Evolutionary conservation across 2,797 vertebrate genomes (phyloP), one percentile per base, ranked within the genome.

Genomic region (Fringilla coelebs): DNA sequence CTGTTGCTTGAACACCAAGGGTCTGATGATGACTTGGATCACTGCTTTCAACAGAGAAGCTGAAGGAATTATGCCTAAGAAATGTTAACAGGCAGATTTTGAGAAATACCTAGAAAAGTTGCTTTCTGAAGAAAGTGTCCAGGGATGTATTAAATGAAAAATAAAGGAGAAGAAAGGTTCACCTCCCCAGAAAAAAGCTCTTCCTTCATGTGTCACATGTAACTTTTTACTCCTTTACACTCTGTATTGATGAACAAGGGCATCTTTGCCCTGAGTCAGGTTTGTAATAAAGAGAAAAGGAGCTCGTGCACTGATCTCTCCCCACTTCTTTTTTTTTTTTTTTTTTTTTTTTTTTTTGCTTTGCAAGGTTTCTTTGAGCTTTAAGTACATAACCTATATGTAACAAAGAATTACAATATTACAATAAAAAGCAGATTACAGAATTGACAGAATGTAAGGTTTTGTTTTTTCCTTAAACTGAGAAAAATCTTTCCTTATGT

Each of bases 91-190:
- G 12, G 73, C 17, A 78, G 45, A 58, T 60, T 81, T 95, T 85
- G 38, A 86, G 51, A 36, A 78, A n/a, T 21, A 77, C 32, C 20
- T 67, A 77, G n/a, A 85, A 85, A 81, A 54, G 34, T 45, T 84
- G 24, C 29, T 78, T 86, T 75, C 58, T 70, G 60, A 68, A 80
- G 24, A 51, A 76, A 55, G 29, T 55, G 16, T 10, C 29, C 77
- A 65, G 20, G 77, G 61, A 84, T 62, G 7, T 72, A 46, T 46
- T 74, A 61, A 40, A 78, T 32, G 52, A 93, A 61, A 87, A 95
- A 82, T 51, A 73, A 51, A 81, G 31, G 75, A 73, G 49, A 88
- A 58, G 19, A 85, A 96, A 78, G 7, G 24, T 60, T 96, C 43
- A 81, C 65, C 21, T 81, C 17, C 12, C 11, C 25, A 1, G 3